Evolutionary conservation across 1,140 invertebrate species (phyloP).

Genomic region (Wasmannia auropunctata): DNA sequence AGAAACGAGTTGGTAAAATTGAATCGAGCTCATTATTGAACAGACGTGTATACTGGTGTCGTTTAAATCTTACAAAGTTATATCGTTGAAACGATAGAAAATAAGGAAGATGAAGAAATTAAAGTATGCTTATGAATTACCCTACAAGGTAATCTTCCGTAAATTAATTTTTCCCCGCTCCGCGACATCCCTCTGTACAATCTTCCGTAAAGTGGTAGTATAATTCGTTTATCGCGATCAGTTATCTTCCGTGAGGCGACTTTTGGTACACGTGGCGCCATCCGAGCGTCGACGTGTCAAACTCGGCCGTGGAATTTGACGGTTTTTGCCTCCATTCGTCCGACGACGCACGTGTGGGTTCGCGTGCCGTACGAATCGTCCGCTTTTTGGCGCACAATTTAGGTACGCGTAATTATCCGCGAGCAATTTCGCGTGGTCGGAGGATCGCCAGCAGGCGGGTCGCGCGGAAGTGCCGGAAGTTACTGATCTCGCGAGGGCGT

Average conservation of each 20-base stretch:
- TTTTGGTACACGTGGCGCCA: not conserved
- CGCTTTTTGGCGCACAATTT: constrained; percentile 77
- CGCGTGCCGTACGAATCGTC: constrained; percentile 62
- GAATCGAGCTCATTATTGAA: not conserved
- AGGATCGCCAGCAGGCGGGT: not conserved
- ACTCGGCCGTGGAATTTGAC: constrained; percentile 31
- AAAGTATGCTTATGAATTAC: too few relatives aligned
- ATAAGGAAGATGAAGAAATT: too few relatives aligned
- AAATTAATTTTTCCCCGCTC: too few relatives aligned
- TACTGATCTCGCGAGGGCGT: not conserved
- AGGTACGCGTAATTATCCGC: constrained; percentile 59
- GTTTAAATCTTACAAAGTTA: not conserved
- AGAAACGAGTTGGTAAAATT: not conserved
- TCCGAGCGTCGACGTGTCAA: not conserved
- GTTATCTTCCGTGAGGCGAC: not conserved
- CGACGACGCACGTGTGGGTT: constrained; percentile 74
- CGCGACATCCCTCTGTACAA: too few relatives aligned
- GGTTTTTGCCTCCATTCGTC: constrained; percentile 49
- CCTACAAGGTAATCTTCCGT: too few relatives aligned
- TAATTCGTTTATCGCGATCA: too few relatives aligned
- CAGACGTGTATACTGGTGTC: not conserved
- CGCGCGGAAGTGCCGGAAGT: too few relatives aligned
- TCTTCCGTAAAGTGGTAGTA: too few relatives aligned
- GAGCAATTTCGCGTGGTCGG: not conserved
- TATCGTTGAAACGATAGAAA: not conserved